Conservation (phyloP, 1,140 invertebrate genomes). For the Lanistes nyassanus region DNA sequence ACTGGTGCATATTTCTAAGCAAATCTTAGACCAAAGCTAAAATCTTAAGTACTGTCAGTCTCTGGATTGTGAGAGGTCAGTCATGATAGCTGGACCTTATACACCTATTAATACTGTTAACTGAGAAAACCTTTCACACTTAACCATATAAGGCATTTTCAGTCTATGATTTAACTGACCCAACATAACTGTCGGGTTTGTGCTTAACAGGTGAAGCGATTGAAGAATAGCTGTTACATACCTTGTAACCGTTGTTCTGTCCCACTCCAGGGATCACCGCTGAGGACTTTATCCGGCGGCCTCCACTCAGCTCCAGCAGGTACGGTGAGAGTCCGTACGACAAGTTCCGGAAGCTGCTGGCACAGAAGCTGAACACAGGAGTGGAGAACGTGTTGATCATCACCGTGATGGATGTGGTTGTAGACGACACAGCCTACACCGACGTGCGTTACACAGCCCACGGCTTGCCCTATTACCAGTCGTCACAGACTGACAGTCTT, state of each 20-base stretch:
- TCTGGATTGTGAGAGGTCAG: background rate
- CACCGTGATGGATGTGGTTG: constrained; percentile 81
- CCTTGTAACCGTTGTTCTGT: too few relatives aligned
- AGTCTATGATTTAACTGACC: too few relatives aligned
- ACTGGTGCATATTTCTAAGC: background rate
- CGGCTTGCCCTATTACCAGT: constrained; percentile 95
- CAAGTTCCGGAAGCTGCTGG: constrained; percentile 85
- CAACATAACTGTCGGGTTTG: too few relatives aligned
- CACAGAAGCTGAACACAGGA: constrained; percentile 81
- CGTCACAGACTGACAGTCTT: constrained; percentile 91
- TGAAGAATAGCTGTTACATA: too few relatives aligned
- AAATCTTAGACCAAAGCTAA: background rate
- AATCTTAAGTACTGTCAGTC: background rate
- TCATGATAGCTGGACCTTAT: too few relatives aligned
- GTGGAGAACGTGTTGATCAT: constrained; percentile 97
- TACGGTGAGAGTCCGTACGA: constrained; percentile 84
- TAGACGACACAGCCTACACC: constrained; percentile 65
- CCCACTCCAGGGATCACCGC: constrained; percentile 81
- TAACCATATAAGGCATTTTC: background rate
- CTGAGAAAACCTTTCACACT: background rate
- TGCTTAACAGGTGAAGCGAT: too few relatives aligned
- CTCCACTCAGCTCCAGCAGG: background rate
- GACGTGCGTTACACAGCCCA: constrained; percentile 95
- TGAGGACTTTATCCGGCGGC: constrained; percentile 85
- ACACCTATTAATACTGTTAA: too few relatives aligned